Base-by-base conservation (phyloP, 2,113 vertebrate species). In the Hydrochoerus hydrochaeris region DNA sequence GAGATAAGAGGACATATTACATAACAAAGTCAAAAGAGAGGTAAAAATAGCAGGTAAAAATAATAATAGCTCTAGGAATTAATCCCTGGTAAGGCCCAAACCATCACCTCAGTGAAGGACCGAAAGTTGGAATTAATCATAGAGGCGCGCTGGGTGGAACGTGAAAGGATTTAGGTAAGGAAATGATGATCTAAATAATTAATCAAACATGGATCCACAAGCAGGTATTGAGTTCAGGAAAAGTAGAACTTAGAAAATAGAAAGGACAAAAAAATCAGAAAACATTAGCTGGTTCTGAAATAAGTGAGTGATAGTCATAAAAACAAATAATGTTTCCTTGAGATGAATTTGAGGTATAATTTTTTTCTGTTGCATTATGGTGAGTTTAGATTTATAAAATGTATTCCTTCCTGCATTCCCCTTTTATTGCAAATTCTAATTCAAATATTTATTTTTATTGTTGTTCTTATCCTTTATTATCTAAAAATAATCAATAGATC, bases 71-170 rank as follows among this genome's bases (percentile, higher is more conserved):
- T 94, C 16, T 9, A 84, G 20, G 32, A 77, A 87, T 38, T 90
- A 89, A 78, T 67, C 63, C 4, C 24, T 78, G 0, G 0, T 71
- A 26, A n/a, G 20, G 5, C 3, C 20, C 38, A 83, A 90, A 54
- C 63, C 73, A 94, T 13, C 73, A 20, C 69, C 65, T 96, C 9
- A 46, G 13, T 35, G 52, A 28, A 90, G 9, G 24, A 85, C 3
- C 77, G 69, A 89, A 78, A 75, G 44, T n/a, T 94, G 63, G 92
- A 95, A 71, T 87, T 65, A 86, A 57, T 35, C 94, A 67, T 30
- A 28, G 19, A 85, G 57, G 89, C 80, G n/a, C 16, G 46, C 3
- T 63, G 41, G 30, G 28, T n/a, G 0, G 14, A 65, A 80, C 92
- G 16, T 91, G 32, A 41, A 83, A 92, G 26, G 95, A 5, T 84